Conservation (phyloP, 2,888 invertebrate genomes). For the Dolichomitus sp. region DNA sequence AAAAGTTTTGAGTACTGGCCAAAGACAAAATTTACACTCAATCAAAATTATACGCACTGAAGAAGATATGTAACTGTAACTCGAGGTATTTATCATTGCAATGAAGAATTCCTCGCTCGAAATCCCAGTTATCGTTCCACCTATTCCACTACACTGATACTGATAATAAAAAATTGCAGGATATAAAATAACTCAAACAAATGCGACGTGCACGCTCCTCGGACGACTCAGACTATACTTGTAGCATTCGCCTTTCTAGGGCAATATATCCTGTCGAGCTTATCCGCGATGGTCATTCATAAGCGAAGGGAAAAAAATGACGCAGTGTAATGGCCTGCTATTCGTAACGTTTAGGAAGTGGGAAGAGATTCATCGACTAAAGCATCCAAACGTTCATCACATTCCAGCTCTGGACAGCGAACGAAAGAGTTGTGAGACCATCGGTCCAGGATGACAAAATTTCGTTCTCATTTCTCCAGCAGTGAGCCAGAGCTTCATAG, state of each 20-base stretch:
- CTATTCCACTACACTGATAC: not conserved
- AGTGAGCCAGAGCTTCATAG: not conserved
- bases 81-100: not conserved
- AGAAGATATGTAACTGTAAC: not conserved
- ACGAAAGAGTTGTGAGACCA: slow-evolving; percentile 1
- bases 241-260: slow-evolving; percentile 62
- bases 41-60: not conserved
- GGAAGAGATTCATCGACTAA: slow-evolving; percentile 82
- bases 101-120: not conserved
- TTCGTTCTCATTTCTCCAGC: not conserved
- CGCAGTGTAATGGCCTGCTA: slow-evolving; percentile 78
- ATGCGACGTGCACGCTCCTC: slow-evolving; percentile 75
- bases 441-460: not conserved
- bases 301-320: slow-evolving; percentile 78
- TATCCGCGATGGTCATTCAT: slow-evolving; percentile 86
- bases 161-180: slow-evolving; percentile 85
- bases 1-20: too few relatives aligned
- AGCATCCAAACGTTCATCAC: slow-evolving; percentile 45
- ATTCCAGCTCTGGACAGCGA: not conserved
- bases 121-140: slow-evolving; percentile 19
- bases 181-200: slow-evolving; percentile 86
- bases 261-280: slow-evolving; percentile 82
- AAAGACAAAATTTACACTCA: not conserved
- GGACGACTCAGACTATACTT: slow-evolving; percentile 67
- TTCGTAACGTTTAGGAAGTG: slow-evolving; percentile 83